phyloP scores from a whole-genome alignment of 2,888 invertebrate genomes.

The Leptothorax acervorum region DNA sequence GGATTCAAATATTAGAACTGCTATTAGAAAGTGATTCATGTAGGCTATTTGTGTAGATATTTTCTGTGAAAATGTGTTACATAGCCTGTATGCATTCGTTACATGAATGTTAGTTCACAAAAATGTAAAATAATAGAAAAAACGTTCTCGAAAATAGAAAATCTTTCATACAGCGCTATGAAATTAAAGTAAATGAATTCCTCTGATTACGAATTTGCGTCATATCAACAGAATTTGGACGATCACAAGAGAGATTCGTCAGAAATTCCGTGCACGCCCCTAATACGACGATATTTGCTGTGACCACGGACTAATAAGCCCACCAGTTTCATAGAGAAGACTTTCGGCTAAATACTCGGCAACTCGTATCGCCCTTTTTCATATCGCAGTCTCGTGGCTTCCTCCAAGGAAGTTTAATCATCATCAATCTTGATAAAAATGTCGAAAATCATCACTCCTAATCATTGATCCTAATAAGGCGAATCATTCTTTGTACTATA shows the following conservation, averaged over 20 bases:
- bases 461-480: slow-evolving; percentile 29
- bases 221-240: slow-evolving; percentile 1
- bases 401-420: slow-evolving; percentile 62
- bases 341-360: slow-evolving; percentile 69
- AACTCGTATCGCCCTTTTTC: slow-evolving; percentile 33
- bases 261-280: slow-evolving; percentile 61
- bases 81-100: neutral
- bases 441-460: neutral
- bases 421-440: slow-evolving; percentile 43
- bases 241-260: slow-evolving; percentile 32
- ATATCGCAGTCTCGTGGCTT: slow-evolving; percentile 31
- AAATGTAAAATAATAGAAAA: neutral
- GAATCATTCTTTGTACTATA: neutral
- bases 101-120: neutral
- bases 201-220: neutral
- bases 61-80: neutral
- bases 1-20: neutral
- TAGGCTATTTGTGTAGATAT: neutral
- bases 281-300: slow-evolving; percentile 67
- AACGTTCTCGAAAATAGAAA: neutral
- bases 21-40: neutral
- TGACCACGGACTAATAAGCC: slow-evolving; percentile 69
- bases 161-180: neutral
- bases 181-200: neutral
- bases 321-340: slow-evolving; percentile 69